Evolutionary conservation across 1,140 invertebrate species (phyloP).

Genomic region (Aphelenchoides besseyi): DNA sequence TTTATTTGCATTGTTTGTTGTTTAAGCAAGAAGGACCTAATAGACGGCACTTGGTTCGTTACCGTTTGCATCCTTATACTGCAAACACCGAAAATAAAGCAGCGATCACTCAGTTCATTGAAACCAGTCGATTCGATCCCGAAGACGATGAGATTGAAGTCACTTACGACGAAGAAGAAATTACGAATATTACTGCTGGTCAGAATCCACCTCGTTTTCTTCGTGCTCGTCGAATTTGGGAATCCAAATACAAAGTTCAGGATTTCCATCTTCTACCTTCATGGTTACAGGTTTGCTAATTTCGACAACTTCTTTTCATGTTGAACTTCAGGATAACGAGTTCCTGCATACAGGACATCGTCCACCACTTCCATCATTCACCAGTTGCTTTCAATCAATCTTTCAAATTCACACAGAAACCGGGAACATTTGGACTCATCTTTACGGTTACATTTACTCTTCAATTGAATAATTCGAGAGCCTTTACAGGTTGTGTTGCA

Average conservation of each 20-base stretch:
- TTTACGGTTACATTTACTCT: constrained; percentile 66
- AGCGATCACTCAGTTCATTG: constrained; percentile 40
- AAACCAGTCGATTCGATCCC: constrained; percentile 23
- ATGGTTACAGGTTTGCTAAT: constrained; percentile 98
- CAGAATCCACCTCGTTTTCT: constrained; percentile 3
- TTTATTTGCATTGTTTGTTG: constrained; percentile 11
- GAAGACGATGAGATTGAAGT: constrained; percentile 37
- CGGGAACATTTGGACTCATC: constrained; percentile 96
- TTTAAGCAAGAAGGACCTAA: constrained; percentile 37
- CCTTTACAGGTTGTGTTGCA: constrained; percentile 69
- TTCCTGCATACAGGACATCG: constrained; percentile 89
- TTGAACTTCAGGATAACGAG: constrained; percentile 96
- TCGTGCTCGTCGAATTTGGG: constrained; percentile 12
- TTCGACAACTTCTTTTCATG: too few relatives aligned
- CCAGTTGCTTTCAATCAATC: constrained; percentile 92
- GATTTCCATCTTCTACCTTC: constrained; percentile 71
- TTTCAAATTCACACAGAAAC: constrained; percentile 80
- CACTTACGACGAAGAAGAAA: constrained; percentile 46
- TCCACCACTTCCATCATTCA: constrained; percentile 89
- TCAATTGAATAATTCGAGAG: not conserved
- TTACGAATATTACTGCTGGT: constrained; percentile 21
- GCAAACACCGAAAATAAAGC: constrained; percentile 25
- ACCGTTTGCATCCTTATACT: constrained; percentile 44
- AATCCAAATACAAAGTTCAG: constrained; percentile 38
- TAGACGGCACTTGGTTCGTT: constrained; percentile 31